Base-by-base conservation (phyloP, 2,113 vertebrate species). In the Periophthalmodon schlosseri region DNA sequence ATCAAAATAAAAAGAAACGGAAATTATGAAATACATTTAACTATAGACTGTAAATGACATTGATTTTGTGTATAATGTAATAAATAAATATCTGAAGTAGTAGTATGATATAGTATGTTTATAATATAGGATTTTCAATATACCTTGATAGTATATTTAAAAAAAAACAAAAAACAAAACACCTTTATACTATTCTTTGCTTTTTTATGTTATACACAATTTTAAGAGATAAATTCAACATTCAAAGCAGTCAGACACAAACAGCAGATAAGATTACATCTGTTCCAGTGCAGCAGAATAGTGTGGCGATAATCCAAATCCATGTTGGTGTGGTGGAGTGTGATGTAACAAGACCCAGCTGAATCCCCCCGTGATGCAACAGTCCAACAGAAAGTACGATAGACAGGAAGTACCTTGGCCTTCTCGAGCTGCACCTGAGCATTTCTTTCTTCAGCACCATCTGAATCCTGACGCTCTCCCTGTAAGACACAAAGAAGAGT, bases 341-440 rank as follows among this genome's bases (percentile, higher is more conserved):
- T 79, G 78, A 76, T 79, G 69, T 64, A 78, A 81, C 68, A 44
- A 49, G 73, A 84, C 86, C 80, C 68, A 4, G 20, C 67, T 2
- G 5, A 10, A 16, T 15, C 50, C 9, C 68, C 24, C 50, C 60
- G 24, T 52, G 79, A 83, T 64, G 64, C 49, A 75, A 76, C 56
- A 47, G 64, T 47, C 16, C 54, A 39, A 20, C 63, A 44, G 36
- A 68, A 64, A 49, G 34, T 95, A 97, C 39, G 34, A 95, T 97
- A 28, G 24, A 63, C 23, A 24, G 58, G 71, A 66, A 44, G 23
- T 95, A 98, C 98, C 95, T 98, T 98, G 76, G 98, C 96, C 88
- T 98, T 99, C 82, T 98, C 97, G 93, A 99, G 63, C 95, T 99
- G 98, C 75, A 96, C 96, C 94, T 97, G 96, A 85, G 98, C 98